phyloP scores from a whole-genome alignment of 2,888 invertebrate species.

The Galerucella calmariensis region DNA sequence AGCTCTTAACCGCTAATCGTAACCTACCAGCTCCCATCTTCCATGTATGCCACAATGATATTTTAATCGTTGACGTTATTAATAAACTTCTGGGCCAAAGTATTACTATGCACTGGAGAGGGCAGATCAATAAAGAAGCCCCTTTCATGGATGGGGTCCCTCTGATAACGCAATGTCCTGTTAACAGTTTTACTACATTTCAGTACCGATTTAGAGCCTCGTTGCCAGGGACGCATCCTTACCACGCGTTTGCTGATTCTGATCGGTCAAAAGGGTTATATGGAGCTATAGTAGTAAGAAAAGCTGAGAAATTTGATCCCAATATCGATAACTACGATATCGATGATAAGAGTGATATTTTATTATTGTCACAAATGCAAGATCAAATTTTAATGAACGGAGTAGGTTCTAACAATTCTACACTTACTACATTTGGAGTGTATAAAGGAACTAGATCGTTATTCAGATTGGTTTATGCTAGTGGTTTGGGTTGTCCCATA shows the following conservation, averaged over 20 bases:
- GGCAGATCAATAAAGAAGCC: constrained; percentile 75
- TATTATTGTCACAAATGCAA: constrained; percentile 77
- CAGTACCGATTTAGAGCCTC: constrained; percentile 78
- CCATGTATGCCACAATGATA: constrained; percentile 78
- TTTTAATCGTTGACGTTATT: constrained; percentile 77
- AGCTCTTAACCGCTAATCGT: constrained; percentile 76
- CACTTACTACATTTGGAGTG: constrained; percentile 66
- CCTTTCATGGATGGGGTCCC: constrained; percentile 83
- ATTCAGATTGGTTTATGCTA: constrained; percentile 75
- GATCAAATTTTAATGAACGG: constrained; percentile 73
- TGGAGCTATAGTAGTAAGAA: constrained; percentile 77
- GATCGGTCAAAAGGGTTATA: constrained; percentile 77
- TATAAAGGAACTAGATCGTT: constrained; percentile 72
- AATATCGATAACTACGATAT: constrained; percentile 74
- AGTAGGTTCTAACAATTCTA: constrained; percentile 65
- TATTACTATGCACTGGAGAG: constrained; percentile 82
- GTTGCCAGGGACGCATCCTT: constrained; percentile 77
- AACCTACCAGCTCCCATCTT: constrained; percentile 73
- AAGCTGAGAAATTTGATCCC: constrained; percentile 72
- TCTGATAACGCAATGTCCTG: constrained; percentile 82
- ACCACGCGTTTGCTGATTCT: constrained; percentile 78
- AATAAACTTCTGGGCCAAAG: constrained; percentile 77
- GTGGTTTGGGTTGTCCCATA: constrained; percentile 77
- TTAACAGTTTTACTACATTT: constrained; percentile 74
- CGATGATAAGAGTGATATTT: constrained; percentile 76